A percentile compares a stretch with the other conserved stretches of the same genome.
These are phyloP conservation scores for Gastracanthus pulcherrimus DNA, from an alignment of 2,888 invertebrate species.

Conservation along the genomic window DNA sequence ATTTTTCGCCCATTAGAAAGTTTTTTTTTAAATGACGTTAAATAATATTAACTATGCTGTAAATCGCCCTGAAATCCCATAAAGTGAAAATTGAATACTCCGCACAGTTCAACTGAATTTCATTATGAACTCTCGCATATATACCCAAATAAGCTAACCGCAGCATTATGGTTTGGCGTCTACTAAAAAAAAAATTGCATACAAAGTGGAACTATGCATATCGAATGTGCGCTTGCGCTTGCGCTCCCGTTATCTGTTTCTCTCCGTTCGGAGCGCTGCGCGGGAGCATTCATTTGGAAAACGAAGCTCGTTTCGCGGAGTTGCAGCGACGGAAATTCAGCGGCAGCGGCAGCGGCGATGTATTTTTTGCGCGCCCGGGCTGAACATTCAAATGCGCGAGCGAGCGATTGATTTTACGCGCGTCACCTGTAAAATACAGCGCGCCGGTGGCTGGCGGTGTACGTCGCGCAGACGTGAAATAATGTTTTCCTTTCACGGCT, in stretches of 20 bases:
- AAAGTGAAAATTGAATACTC: neutral
- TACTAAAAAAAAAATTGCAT: slow-evolving; percentile 1
- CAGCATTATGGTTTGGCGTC: neutral
- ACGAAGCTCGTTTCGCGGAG: slow-evolving; percentile 4
- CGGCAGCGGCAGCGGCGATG: neutral
- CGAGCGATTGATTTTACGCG: slow-evolving; percentile 27
- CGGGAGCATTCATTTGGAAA: slow-evolving; percentile 36
- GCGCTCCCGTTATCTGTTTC: slow-evolving; percentile 32
- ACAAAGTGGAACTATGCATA: slow-evolving; percentile 6
- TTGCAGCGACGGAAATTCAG: neutral
- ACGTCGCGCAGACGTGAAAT: neutral
- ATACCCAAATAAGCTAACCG: neutral
- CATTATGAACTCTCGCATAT: neutral
- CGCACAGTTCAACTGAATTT: neutral
- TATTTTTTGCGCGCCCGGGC: slow-evolving; percentile 11
- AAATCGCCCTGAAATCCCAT: neutral
- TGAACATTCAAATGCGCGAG: slow-evolving; percentile 18
- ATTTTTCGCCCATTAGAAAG: no score
- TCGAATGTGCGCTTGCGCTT: neutral
- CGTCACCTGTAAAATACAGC: slow-evolving; percentile 26
- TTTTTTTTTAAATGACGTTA: no score
- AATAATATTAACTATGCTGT: no score
- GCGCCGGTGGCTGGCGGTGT: neutral
- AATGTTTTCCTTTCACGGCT: slow-evolving; percentile 22
- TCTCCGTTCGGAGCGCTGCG: neutral